phyloP scores from a whole-genome alignment of 2,797 vertebrate species.

The Eulemur mongoz region DNA sequence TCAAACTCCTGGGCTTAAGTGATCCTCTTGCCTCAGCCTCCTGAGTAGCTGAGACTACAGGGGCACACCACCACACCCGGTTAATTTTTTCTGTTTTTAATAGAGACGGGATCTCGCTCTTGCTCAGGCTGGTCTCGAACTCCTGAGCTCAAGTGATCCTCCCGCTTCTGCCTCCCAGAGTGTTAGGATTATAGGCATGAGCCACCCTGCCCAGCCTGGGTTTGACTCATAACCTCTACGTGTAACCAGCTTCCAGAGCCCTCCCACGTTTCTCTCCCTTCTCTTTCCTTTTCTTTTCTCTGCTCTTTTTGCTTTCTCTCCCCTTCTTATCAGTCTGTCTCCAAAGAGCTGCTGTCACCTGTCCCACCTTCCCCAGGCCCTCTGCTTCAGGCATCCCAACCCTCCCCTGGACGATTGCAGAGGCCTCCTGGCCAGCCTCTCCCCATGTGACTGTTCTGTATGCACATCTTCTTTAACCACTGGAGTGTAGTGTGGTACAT shows the following conservation, averaged over 20 bases:
- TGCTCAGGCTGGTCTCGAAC: too few relatives aligned
- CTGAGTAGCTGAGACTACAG: too few relatives aligned
- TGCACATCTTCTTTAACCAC: background rate
- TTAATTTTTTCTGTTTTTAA: too few relatives aligned
- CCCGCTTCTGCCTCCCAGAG: too few relatives aligned
- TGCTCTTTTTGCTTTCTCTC: background rate
- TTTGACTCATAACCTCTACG: rapidly evolving
- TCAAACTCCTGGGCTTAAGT: too few relatives aligned
- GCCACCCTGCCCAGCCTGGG: too few relatives aligned
- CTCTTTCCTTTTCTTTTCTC: background rate
- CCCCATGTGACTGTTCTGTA: too few relatives aligned
- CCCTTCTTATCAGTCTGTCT: background rate
- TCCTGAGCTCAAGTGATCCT: too few relatives aligned
- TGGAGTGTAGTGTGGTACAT: background rate
- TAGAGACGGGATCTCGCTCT: too few relatives aligned
- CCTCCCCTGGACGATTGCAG: background rate
- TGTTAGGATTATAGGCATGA: too few relatives aligned
- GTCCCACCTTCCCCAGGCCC: background rate
- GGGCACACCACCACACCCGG: rapidly evolving
- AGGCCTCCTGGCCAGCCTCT: background rate
- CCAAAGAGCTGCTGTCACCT: background rate
- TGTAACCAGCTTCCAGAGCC: too few relatives aligned
- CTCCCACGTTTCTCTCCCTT: background rate
- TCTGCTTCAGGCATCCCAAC: background rate
- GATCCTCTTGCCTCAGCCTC: too few relatives aligned